Conservation (phyloP, 30 jellyfish, hydroid and myxozoan species). For the Catostylus mosaicus region DNA sequence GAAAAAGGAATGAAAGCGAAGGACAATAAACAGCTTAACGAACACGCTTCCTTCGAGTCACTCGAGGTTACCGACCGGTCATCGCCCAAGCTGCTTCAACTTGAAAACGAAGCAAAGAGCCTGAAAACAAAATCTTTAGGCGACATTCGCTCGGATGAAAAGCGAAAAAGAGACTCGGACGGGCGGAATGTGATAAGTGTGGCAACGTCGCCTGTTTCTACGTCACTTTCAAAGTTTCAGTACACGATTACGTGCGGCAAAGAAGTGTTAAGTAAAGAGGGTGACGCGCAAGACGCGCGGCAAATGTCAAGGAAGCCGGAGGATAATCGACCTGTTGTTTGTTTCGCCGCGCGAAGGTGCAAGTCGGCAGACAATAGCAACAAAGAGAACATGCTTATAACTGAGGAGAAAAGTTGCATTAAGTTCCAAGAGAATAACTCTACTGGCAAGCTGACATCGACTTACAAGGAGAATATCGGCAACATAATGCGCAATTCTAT, state of each 20-base stretch:
- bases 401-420: not conserved
- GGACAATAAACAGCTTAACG: not conserved
- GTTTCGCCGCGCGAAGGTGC: slow-evolving; percentile 6
- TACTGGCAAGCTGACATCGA: not conserved
- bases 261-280: slow-evolving; percentile 10
- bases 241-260: slow-evolving; percentile 9
- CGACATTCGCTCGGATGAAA: slow-evolving; percentile 13
- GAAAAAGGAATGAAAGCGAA: not conserved
- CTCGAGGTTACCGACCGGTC: slow-evolving; percentile 1
- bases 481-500: not conserved
- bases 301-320: not conserved
- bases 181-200: slow-evolving; percentile 39
- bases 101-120: not conserved
- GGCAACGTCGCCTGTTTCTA: slow-evolving; percentile 24
- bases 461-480: not conserved
- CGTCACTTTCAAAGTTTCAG: slow-evolving; percentile 11
- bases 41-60: not conserved
- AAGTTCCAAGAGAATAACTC: not conserved
- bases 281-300: not conserved
- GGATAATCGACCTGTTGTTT: not conserved
- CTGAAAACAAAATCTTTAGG: slow-evolving; percentile 37
- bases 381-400: not conserved
- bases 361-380: slow-evolving; percentile 25
- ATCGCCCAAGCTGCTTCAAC: slow-evolving; percentile 8
- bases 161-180: not conserved